Evolutionary conservation across 2,797 vertebrate genomes (phyloP), one percentile per base, ranked within the genome.

Genomic region (Gorsachius magnificus): DNA sequence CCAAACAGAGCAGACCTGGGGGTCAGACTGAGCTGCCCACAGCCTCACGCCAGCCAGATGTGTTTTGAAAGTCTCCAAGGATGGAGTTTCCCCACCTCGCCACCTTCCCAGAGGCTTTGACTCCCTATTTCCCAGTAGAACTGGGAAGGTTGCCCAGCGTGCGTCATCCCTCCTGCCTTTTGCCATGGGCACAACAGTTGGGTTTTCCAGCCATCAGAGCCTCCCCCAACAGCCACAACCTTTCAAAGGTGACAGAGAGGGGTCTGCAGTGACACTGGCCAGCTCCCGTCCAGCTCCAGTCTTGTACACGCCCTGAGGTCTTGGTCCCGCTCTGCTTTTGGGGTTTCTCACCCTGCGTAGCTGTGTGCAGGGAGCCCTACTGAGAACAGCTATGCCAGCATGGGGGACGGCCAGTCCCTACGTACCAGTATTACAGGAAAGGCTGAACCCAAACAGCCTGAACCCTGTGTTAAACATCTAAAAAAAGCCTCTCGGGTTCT

Each of bases 111-210:
- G 28, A 15, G 22, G 26, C 76, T 86, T 46, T 20, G 53, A 28
- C 20, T 69, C 48, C 57, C 41, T 48, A 1, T 25, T 41, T 70
- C 77, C 61, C 86, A 38, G 48, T 1, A 24, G 26, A n/a, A 20
- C 20, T 3, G 0, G 16, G 21, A 54, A 77, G 60, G 54, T 3
- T 70, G 64, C 61, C 35, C 54, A 36, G 58, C 4, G 1, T 1
- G 1, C 24, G 14, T 13, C 29, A 0, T 24, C 69, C 29, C 14
- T 22, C 80, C 56, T 72, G 51, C 43, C n/a, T 58, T 46, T 46
- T 9, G 5, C 78, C 31, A 6, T 6, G 41, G 24, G 11, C n/a
- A 19, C 1, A 1, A 60, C 0, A 7, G 16, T 8, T 17, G 28
- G 1, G 9, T 41, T 29, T 72, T 12, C 35, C 53, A 61, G 20